Conservation (phyloP, 1,140 invertebrate species). For the Polypedilum pembai region DNA sequence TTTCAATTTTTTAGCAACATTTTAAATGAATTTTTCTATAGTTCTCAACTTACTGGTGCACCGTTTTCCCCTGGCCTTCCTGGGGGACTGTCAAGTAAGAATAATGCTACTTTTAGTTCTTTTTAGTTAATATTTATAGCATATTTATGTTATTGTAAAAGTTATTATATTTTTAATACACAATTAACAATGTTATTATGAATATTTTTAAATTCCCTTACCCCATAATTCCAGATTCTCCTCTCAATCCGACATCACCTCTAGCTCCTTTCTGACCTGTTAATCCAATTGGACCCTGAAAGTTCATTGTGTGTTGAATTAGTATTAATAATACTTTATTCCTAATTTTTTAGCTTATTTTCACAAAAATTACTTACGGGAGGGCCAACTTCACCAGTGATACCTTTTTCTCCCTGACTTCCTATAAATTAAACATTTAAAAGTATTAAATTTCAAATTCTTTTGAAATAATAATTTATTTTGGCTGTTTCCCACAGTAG, state of each 20-base stretch:
- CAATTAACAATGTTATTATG: not conserved
- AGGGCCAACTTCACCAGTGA: constrained; percentile 51
- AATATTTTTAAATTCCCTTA: not conserved
- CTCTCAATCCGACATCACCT: constrained; percentile 65
- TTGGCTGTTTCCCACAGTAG: too few species aligned
- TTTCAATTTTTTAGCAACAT: too few species aligned
- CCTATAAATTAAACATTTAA: too few species aligned
- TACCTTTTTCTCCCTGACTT: constrained; percentile 38
- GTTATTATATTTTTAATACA: not conserved
- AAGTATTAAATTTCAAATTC: too few species aligned
- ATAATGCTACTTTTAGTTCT: too few species aligned
- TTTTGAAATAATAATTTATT: too few species aligned
- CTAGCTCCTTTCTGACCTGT: constrained; percentile 42
- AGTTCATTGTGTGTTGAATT: too few species aligned
- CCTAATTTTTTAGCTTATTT: too few species aligned
- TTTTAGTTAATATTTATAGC: too few species aligned
- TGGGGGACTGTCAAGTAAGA: constrained; percentile 44
- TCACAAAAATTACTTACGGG: constrained; percentile 46
- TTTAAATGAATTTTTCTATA: too few species aligned
- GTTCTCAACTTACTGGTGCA: too few species aligned
- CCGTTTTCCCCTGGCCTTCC: constrained; percentile 55
- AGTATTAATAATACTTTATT: not conserved
- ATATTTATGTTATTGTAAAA: too few species aligned
- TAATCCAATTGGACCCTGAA: not conserved
- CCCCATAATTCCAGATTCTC: constrained; percentile 65